phyloP scores from a whole-genome alignment of 2,113 vertebrate species.

The Butorides virescens region DNA sequence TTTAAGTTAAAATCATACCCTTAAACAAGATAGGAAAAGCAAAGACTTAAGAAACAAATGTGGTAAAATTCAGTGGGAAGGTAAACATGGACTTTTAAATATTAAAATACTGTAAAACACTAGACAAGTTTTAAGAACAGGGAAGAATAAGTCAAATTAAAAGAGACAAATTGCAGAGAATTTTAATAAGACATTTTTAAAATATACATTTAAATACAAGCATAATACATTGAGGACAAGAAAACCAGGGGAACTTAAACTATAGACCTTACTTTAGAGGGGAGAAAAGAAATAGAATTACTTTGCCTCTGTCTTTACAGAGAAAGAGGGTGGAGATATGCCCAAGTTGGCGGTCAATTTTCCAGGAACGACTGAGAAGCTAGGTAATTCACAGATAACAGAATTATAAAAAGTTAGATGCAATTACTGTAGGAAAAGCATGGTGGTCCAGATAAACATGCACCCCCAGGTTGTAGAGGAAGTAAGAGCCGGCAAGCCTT shows the following conservation, averaged over 20 bases:
- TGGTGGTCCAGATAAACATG: constrained; percentile 57
- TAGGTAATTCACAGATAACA: constrained; percentile 72
- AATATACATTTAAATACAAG: constrained; percentile 19
- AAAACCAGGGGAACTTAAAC: constrained; percentile 54
- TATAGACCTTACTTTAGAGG: constrained; percentile 58
- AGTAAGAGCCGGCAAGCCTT: constrained; percentile 31
- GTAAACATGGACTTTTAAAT: constrained; percentile 15
- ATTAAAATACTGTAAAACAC: background rate
- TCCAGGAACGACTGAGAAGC: constrained; percentile 72
- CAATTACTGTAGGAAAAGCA: constrained; percentile 56
- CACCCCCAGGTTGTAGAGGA: constrained; percentile 35
- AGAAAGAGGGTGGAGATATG: constrained; percentile 79
- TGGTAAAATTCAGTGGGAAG: constrained; percentile 39
- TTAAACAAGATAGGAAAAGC: constrained; percentile 27
- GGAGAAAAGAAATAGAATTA: constrained; percentile 61
- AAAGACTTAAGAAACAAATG: constrained; percentile 50
- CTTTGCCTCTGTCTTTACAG: constrained; percentile 78
- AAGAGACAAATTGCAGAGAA: constrained; percentile 11
- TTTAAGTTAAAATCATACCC: constrained; percentile 33
- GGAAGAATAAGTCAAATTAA: constrained; percentile 3
- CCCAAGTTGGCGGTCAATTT: constrained; percentile 77
- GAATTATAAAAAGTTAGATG: constrained; percentile 57
- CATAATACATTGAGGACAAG: constrained; percentile 43
- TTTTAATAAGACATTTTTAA: background rate
- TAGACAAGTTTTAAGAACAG: background rate